Base-by-base conservation (phyloP, 92 coral and sea anemone species). In the Parazoanthus swiftii region DNA sequence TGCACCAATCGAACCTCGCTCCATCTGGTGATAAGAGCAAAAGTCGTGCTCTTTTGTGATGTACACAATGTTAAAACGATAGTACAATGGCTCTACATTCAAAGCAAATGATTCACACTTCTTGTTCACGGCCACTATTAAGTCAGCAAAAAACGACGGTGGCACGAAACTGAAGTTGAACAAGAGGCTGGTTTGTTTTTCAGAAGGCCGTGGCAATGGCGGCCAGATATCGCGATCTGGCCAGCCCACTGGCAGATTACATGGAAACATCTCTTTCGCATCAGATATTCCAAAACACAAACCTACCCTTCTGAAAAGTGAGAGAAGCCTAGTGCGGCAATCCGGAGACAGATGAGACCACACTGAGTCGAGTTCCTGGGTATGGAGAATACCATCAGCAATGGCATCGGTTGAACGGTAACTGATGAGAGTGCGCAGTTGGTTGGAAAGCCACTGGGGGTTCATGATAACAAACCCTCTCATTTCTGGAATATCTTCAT, bases 211-310 rank as follows among this genome's bases (percentile, higher is more conserved):
- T 39, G 91, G 89, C 35, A 85, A 23, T 77, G 89, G 85, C 0
- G 91, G 73, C 91, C 91, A 89, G 78, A 85, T 89, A 14, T 89
- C 89, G 25, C 79, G 39, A 89, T 89, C 89, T 26, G 91, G 91
- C 91, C 91, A 89, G 18, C 91, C 91, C 35, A 89, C 85, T 21
- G 89, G 91, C 39, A 85, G 68, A 16, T 89, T 89, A 58, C 91
- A 89, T 46, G 91, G 91, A 38, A 89, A 89, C 86, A 89, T 56
- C 8, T 89, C 91, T 39, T 82, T 65, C 36, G 75, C 74, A 10
- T 82, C 83, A 25, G 91, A 81, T 44, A 89, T 54, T 56, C 16
- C 38, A 48, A 82, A 82, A 44, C 91, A 89, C 91, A 89, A 82
- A 29, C 88, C 83, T 39, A 75, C 84, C 71, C 42, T 56, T 29